phyloP scores from a whole-genome alignment of 2,888 invertebrate genomes.

The Lysandra bellargus region DNA sequence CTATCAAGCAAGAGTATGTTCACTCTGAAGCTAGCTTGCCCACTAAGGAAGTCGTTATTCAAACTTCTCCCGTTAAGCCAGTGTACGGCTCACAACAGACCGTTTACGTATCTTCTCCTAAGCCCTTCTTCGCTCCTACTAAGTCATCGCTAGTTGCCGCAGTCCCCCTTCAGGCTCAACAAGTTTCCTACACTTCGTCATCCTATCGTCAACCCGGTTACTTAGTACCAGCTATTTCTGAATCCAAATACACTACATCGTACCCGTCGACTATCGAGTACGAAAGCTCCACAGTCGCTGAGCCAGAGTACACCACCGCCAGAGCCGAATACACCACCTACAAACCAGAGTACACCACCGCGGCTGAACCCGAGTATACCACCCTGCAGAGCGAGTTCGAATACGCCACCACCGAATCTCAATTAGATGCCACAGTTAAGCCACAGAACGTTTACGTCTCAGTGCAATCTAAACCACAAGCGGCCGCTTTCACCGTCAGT shows the following conservation, averaged over 20 bases:
- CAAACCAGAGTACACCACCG: constrained; percentile 19
- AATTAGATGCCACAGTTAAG: constrained; percentile 6
- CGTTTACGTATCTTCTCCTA: not conserved
- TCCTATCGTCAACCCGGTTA: constrained; percentile 3
- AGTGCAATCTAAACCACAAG: constrained; percentile 7
- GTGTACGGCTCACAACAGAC: constrained; percentile 1
- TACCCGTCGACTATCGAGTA: not conserved
- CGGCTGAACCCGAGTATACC: not conserved
- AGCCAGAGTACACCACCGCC: constrained; percentile 3
- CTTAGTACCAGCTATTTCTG: not conserved
- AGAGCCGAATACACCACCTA: not conserved
- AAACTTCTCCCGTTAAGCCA: constrained; percentile 8
- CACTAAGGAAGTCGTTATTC: constrained; percentile 9
- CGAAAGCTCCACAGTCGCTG: not conserved
- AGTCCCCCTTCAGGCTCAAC: not conserved
- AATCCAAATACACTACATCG: constrained; percentile 8
- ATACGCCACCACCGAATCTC: constrained; percentile 15
- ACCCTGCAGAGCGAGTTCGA: not conserved
- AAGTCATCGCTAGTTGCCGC: constrained; percentile 3
- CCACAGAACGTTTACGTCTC: not conserved
- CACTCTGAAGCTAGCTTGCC: constrained; percentile 4
- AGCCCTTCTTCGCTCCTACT: constrained; percentile 2
- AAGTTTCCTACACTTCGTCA: not conserved
- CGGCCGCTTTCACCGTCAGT: not conserved
- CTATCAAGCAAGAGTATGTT: constrained; percentile 1